Base-by-base conservation (phyloP, 2,888 invertebrate genomes). In the Neoitamus cyanurus region DNA sequence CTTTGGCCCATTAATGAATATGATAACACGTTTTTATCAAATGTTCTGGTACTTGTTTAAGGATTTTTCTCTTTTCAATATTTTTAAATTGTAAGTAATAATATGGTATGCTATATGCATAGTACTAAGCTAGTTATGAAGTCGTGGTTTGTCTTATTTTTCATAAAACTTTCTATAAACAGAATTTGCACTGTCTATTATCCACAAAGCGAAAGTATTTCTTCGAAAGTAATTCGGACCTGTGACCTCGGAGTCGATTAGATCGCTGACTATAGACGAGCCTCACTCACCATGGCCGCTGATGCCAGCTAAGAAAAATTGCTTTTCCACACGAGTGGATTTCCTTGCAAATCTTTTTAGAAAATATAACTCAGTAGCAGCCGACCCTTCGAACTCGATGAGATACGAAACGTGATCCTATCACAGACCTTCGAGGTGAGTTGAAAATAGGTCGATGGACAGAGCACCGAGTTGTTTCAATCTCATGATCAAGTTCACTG, bases 361-460 rank as follows among this genome's bases (percentile, higher is more conserved):
- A 36, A 15, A 20, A 20, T 7, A 28, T 30, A 37, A 75, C 28
- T 75, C 42, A 75, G 42, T 75, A 42, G 42, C 42, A 31, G 46
- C 2, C 75, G 75, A 75, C 42, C 37, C 42, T 25, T 75, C 42
- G 42, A 75, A 28, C 42, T 75, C 25, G 0, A 25, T 25, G 75
- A 75, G 42, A 75, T 75, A 25, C 20, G 25, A 42, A 75, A 75
- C 75, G 75, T 75, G 75, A 75, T 75, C 20, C 42, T 37, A 75
- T 75, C 36, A 34, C 34, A 73, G n/a, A 34, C 34, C 73, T 11
- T 73, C 36, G 15, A 73, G 73, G 37, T 11, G 9, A 15, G 15
- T 73, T 73, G 37, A 75, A 73, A 36, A 36, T 73, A 15, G 75
- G 75, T 75, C 75, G 15, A 37, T 75, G 75, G 75, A 75, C 75